Base-by-base conservation (phyloP, 1,140 invertebrate genomes). In the Drosophila gunungcola region DNA sequence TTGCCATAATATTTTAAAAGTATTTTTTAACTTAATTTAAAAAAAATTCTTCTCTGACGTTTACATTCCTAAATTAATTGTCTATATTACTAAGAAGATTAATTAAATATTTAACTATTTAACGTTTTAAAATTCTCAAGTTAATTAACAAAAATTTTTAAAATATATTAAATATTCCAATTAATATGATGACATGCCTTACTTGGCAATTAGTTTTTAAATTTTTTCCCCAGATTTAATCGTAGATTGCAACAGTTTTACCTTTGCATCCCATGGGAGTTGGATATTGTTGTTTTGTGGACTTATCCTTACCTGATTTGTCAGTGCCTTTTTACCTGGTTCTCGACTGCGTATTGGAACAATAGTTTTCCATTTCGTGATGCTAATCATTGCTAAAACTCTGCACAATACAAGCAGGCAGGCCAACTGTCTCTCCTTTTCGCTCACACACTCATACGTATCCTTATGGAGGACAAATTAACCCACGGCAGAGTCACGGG, bases 361-460 rank as follows among this genome's bases (percentile, higher is more conserved):
- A 86, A 86, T 79, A 60, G 69, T 82, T 88, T 86, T 76, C 65
- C 62, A 76, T 86, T 86, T 83, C 52, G 72, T 88, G 83, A 86
- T 86, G 83, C 83, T 86, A 88, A 86, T 86, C 83, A 86, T 76
- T 86, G 83, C 83, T 73, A 88, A 86, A 86, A 88, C 83, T 76
- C 70, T 60, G 54, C 41, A 65, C 78, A 67, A 72, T 49, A 70
- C 68, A 57, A n/a, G 29, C 49, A 10, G 27, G 49, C 27, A 43
- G 9, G 16, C 5, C 27, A 21, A 3, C 61, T 29, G 25, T 29
- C 41, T 42, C 29, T 34, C 4, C 34, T 42, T 45, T 12, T 68
- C 5, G 25, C 29, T 21, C 32, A 27, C 54, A n/a, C n/a, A 16
- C 32, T 34, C 38, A 52, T 29, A 36, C 16, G 38, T 16, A 53